Base-by-base conservation (phyloP, 2,113 vertebrate species). In the Ardeotis arabs region DNA sequence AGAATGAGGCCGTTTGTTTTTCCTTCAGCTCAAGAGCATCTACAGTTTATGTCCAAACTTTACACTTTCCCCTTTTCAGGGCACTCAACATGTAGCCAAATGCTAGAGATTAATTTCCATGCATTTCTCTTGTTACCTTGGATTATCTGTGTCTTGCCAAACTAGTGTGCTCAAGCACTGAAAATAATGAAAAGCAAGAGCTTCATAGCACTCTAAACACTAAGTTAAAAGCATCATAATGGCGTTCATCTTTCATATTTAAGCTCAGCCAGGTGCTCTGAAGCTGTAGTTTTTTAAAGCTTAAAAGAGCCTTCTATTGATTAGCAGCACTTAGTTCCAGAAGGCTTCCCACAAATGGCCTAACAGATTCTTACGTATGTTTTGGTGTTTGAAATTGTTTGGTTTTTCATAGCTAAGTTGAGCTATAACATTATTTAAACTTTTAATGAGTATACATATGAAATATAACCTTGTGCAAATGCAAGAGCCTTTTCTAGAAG, bases 191-290 rank as follows among this genome's bases (percentile, higher is more conserved):
- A 80, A 86, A 88, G 11, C 29, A 63, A 67, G 37, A 73, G 25
- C 58, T 58, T 59, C 37, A 58, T 18, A 93, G 59, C 75, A 69
- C 55, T 80, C 87, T 49, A 69, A 90, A 87, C 4, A 70, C 47
- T 39, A 74, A 82, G 50, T 88, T 94, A 86, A 95, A 91, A 95
- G 39, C 84, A 78, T 53, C 53, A 28, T 76, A 45, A 87, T 69
- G 49, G 62, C 76, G 31, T 50, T 84, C 6, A 50, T 50, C 19
- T 83, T 82, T 64, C 39, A 79, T 12, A 74, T 94, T 73, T 90
- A 88, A 86, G 35, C 20, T 80, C 58, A 85, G 19, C 33, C 58
- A 87, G 23, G 59, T 90, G 59, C 41, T 84, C 73, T 72, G 49
- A 88, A 93, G 56, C 21, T 74, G 84, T 63, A 27, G 23, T 63